phyloP scores from a whole-genome alignment of 2,113 vertebrate species.

The Eubucco bourcierii region DNA sequence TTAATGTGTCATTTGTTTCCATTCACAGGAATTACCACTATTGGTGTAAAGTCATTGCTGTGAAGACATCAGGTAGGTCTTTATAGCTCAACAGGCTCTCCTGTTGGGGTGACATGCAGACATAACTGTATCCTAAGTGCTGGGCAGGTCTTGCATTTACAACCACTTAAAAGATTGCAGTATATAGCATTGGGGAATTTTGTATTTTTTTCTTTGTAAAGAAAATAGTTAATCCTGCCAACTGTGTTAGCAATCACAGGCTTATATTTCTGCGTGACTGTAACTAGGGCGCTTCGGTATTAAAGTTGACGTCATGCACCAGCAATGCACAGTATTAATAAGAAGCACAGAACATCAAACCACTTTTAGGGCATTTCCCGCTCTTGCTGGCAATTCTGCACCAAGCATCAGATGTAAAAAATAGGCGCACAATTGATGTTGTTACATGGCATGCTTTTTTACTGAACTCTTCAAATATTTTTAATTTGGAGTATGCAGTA shows the following conservation, averaged over 20 bases:
- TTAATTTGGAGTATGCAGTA: neutral
- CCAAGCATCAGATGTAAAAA: neutral
- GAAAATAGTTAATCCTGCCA: neutral
- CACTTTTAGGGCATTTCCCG: neutral
- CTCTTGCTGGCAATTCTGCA: neutral
- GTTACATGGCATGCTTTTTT: neutral
- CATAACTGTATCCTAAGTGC: neutral
- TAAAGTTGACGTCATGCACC: neutral
- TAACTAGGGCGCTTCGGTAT: neutral
- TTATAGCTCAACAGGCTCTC: neutral
- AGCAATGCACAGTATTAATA: neutral
- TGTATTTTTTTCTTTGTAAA: neutral
- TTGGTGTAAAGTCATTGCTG: neutral
- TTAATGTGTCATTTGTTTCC: neutral
- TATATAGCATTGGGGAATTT: neutral
- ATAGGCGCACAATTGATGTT: neutral
- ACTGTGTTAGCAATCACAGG: neutral
- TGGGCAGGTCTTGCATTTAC: neutral
- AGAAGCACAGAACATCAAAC: neutral
- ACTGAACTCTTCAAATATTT: neutral
- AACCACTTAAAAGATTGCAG: neutral
- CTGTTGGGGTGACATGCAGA: neutral
- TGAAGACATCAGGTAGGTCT: conserved; percentile 12
- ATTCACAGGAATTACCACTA: neutral
- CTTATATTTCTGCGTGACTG: neutral